Evolutionary conservation across 2,888 invertebrate species (phyloP), one percentile per base, ranked within the genome.

Genomic region (Galerucella calmariensis): DNA sequence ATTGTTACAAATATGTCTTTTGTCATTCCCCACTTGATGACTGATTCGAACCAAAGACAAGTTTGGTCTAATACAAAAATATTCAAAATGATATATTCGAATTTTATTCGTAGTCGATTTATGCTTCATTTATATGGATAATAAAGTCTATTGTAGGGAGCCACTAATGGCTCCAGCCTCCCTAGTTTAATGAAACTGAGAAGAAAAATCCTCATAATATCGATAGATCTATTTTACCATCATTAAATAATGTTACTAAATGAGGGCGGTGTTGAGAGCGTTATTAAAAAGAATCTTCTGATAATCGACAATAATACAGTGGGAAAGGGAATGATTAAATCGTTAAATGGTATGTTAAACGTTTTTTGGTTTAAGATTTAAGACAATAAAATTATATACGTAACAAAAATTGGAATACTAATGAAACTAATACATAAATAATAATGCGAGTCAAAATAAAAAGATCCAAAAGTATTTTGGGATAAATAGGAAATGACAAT

Each of bases 41-140:
- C 12, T 46, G 46, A 56, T 56, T 35, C 35, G 5, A 35, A 35
- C 35, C 4, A 51, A n/a, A n/a, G 14, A 8, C 14, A 53, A 53
- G 53, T 53, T 16, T 56, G 2, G 16, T 20, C 16, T 56, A 9
- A 16, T 16, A 56, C 16, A 56, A 56, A 56, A 56, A 56, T 20
- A 56, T 56, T 56, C 56, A 20, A 44, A 20, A 72, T 67, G 51
- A 67, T 72, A 59, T 59, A 65, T 69, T 12, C 61, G 51, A 61
- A 61, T 66, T 67, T 67, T 56, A 61, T 72, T 73, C 71, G 51
- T 27, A 66, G 44, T 12, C 66, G 72, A 74, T 74, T 72, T 74
- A 73, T 74, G 73, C 74, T 72, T 76, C 76, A 76, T 73, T 74
- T 74, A 74, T 74, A 68, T 63, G 74, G 76, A 74, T 76, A 72